phyloP scores from a whole-genome alignment of 1,140 invertebrate species.

The Whitmania pigra region DNA sequence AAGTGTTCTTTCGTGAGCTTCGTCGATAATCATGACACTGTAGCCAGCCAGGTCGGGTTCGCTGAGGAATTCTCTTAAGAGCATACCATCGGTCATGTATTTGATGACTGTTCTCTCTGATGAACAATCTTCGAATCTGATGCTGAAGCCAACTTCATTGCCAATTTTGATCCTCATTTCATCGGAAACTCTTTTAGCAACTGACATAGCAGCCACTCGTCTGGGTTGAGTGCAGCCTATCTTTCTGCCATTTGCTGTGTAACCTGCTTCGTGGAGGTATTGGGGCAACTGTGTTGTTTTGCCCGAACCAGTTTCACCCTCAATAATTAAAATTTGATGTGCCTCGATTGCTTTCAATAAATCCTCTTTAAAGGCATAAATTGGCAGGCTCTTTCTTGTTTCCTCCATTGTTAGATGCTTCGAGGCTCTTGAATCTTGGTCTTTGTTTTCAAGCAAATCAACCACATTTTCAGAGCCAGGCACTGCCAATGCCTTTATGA shows the following conservation, averaged over 20 bases:
- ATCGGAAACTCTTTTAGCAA: slow-evolving; percentile 58
- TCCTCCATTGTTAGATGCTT: slow-evolving; percentile 76
- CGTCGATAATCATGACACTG: slow-evolving; percentile 97
- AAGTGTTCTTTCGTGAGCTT: slow-evolving; percentile 93
- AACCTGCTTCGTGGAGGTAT: slow-evolving; percentile 75
- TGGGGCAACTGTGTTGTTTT: slow-evolving; percentile 99
- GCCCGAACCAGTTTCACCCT: slow-evolving; percentile 87
- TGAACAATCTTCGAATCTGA: slow-evolving; percentile 67
- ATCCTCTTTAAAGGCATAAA: slow-evolving; percentile 80
- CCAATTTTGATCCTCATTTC: slow-evolving; percentile 60
- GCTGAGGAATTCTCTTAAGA: slow-evolving; percentile 89
- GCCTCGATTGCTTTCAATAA: slow-evolving; percentile 72
- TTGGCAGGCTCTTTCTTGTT: slow-evolving; percentile 80
- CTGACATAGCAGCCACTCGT: slow-evolving; percentile 66
- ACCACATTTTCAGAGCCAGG: slow-evolving; percentile 52
- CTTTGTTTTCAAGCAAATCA: not conserved
- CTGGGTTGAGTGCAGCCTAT: slow-evolving; percentile 65
- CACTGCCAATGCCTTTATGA: slow-evolving; percentile 71
- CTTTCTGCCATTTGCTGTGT: slow-evolving; percentile 57
- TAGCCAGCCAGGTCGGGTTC: slow-evolving; percentile 88
- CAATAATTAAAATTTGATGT: slow-evolving; percentile 87
- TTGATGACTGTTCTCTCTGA: slow-evolving; percentile 68
- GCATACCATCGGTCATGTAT: slow-evolving; percentile 99
- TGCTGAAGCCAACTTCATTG: slow-evolving; percentile 59
- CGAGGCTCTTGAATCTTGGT: slow-evolving; percentile 44